Base-by-base conservation (phyloP, 2,113 vertebrate species). In the Scortum barcoo region DNA sequence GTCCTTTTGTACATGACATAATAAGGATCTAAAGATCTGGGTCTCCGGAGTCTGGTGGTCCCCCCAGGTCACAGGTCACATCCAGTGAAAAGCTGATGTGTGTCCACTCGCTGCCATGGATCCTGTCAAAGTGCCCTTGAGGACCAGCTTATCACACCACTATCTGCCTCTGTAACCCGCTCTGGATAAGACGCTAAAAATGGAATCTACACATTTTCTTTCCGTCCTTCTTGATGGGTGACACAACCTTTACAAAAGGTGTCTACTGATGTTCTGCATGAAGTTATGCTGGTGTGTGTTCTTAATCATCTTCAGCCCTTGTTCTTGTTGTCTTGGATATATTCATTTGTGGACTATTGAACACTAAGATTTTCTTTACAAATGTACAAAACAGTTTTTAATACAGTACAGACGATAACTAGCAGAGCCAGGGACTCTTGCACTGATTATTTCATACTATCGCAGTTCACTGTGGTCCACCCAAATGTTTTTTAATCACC, bases 331-430 rank as follows among this genome's bases (percentile, higher is more conserved):
- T 24, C 10, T 57, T 12, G 10, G 57, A 73, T 56, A 36, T 6
- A 67, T 57, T 50, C 28, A 74, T 46, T 12, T 40, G 4, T 48
- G 69, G 57, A 42, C 72, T 42, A 26, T 2, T 65, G 53, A 72
- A 71, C 22, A 69, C 24, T 44, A 12, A 13, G 10, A 16, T n/a
- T 60, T 61, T 62, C 46, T 87, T 62, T 51, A 73, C 77, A 82
- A 67, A 74, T 76, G 57, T 79, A 84, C 51, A 78, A 84, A 87
- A 85, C 57, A 38, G 40, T 60, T 75, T 26, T 36, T 30, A 67
- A 72, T 87, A 88, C 86, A 86, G 84, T 78, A 88, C 76, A 71
- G 79, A 67, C 7, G 65, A 85, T 56, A 44, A 61, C 36, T 4
- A 76, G 54, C 65, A 71, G 72, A 79, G 78, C 65, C 2, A 8